Conservation (phyloP, 2,113 vertebrate species). For the Mus pahari region DNA sequence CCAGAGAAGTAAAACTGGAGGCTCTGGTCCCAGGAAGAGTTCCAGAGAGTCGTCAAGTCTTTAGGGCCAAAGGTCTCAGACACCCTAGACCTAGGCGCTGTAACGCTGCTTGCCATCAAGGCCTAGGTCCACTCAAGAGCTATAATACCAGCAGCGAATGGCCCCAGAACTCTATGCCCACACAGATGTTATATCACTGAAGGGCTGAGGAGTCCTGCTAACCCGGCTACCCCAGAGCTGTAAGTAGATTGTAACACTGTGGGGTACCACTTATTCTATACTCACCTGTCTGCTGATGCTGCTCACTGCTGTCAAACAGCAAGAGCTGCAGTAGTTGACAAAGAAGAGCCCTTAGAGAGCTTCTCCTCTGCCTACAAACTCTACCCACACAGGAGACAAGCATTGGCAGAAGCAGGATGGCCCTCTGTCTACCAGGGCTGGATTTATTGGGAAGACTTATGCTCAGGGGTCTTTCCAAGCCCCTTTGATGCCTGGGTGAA, state of each 20-base stretch:
- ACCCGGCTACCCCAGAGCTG: background rate
- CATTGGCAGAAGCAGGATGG: background rate
- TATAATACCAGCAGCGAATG: background rate
- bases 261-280: background rate
- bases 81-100: background rate
- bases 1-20: background rate
- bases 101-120: background rate
- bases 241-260: background rate
- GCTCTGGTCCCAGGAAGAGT: background rate
- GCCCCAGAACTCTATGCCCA: background rate
- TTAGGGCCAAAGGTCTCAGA: background rate
- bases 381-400: background rate
- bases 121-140: background rate
- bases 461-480: background rate
- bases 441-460: accelerated
- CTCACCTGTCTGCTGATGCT: background rate
- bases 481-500: accelerated
- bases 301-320: background rate
- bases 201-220: background rate
- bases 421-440: background rate
- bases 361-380: background rate
- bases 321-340: background rate
- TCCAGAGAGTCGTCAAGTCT: too few species aligned
- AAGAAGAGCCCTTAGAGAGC: background rate
- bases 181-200: background rate